Conservation (phyloP, 2,113 vertebrate species). For the Podarcis muralis region DNA sequence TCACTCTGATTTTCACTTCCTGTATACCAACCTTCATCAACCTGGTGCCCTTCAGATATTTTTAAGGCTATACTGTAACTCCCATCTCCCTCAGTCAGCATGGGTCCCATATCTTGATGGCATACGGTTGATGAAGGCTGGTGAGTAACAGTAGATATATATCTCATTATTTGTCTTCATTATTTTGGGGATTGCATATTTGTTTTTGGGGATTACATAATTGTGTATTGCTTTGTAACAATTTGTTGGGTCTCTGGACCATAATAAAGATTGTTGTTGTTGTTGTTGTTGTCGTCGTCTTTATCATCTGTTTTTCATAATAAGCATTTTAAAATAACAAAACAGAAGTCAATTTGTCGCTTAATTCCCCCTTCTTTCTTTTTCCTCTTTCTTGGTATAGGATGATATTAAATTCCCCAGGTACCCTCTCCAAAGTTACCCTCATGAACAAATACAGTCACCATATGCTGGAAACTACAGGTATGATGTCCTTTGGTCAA, state of each 20-base stretch:
- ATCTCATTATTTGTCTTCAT: neutral
- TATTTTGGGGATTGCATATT: neutral
- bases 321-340: too few relatives aligned
- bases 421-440: neutral
- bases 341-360: neutral
- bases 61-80: too few relatives aligned
- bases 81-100: too few relatives aligned
- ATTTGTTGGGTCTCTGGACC: too few relatives aligned
- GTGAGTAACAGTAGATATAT: neutral
- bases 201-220: neutral
- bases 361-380: neutral
- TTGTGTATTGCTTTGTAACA: too few relatives aligned
- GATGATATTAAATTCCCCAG: neutral
- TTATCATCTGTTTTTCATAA: neutral
- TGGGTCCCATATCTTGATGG: too few relatives aligned
- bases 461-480: neutral
- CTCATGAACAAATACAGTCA: neutral
- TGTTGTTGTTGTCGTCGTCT: neutral
- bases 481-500: constrained; percentile 3
- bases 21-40: too few relatives aligned
- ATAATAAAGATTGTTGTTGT: neutral
- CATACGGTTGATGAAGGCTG: too few relatives aligned
- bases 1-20: neutral
- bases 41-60: too few relatives aligned
- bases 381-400: neutral